Evolutionary conservation across 2,888 invertebrate genomes (phyloP), one percentile per base, ranked within the genome.

Genomic region (Slavum lentiscoides): DNA sequence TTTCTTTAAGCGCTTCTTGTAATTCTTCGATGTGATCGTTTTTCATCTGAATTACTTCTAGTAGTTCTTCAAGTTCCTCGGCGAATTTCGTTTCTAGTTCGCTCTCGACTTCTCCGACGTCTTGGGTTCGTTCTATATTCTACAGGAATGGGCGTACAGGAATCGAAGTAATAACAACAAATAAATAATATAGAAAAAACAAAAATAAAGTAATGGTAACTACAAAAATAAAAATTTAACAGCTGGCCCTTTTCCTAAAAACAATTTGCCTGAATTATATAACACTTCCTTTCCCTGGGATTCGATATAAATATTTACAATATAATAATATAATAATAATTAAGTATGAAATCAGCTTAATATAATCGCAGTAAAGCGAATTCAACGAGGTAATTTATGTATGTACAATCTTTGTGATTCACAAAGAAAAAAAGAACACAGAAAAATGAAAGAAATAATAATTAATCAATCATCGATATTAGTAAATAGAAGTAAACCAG

Each of bases 1-100:
- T 95, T 86, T 94, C 94, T 82, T 93, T 90, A 82, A 96, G 88
- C 30, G 95, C 95, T 84, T 93, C 93, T 86, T 94, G 95, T 84
- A 96, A 87, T 85, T 94, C 93, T 85, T 91, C 90, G 77, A 95
- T 93, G 83, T 92, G 88, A 83, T 89, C 90, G 81, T 91, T 89
- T 86, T 91, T 92, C 84, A 89, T 89, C 82, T 89, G 87, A 9
- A 90, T 87, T 9, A 89, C 88, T 8, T 89, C 88, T 82, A 90
- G 85, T 64, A 91, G 85, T 84, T 90, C 90, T 84, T 90, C 88
- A 80, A 91, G 88, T 83, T 89, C 89, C 39, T 89, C 89, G 83
- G 89, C 89, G 11, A 80, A 80, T 58, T 72, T 55, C 2, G 15
- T 5, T 43, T 80, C 80, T 23, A 72, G 8, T n/a, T 80, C 64